Base-by-base conservation (phyloP, 2,113 vertebrate species). In the Pelmatolapia mariae region DNA sequence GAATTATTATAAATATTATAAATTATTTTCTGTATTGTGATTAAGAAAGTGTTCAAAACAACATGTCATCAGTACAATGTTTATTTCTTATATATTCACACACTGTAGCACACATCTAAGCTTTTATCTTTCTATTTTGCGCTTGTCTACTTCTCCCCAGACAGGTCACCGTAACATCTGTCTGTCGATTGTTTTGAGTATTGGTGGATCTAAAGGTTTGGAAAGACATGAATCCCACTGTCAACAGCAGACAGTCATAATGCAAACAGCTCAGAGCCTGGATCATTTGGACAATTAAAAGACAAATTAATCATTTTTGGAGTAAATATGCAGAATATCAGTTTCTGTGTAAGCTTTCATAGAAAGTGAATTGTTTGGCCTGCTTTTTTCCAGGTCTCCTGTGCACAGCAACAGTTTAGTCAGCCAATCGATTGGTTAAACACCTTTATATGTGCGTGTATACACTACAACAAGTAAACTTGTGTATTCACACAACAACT, bases 131-230 rank as follows among this genome's bases (percentile, higher is more conserved):
- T 57, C 8, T 26, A 19, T 71, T 45, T 85, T 33, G 50, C 18
- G 1, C 8, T 36, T 36, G 53, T 16, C 22, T 78, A 18, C 59
- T 82, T 66, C 68, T 71, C 83, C 80, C 80, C 40, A 47, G 52
- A 82, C 38, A 31, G 78, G 2, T 43, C 22, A 24, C 43, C 6
- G 54, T 18, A 85, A 79, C 89, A 93, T 88, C 87, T 89, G 91
- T 83, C 87, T 89, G 81, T 61, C 1, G 53, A 87, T 91, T 78
- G 47, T 87, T 92, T 66, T 88, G 78, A 26, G 16, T 16, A 18
- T 45, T 76, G 40, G 24, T 76, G 40, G 68, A 47, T 10, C 4
- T 1, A 4, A 43, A 73, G 26, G 10, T 82, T 66, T 33, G 18
- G n/a, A 52, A 33, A 68, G 26, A 31, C 47, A 56, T 50, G 43